Percentiles rank a stretch among this genome's conserved stretches.
Conservation (phyloP, 2,888 invertebrate genomes). For the Coleophora flavipennella region DNA sequence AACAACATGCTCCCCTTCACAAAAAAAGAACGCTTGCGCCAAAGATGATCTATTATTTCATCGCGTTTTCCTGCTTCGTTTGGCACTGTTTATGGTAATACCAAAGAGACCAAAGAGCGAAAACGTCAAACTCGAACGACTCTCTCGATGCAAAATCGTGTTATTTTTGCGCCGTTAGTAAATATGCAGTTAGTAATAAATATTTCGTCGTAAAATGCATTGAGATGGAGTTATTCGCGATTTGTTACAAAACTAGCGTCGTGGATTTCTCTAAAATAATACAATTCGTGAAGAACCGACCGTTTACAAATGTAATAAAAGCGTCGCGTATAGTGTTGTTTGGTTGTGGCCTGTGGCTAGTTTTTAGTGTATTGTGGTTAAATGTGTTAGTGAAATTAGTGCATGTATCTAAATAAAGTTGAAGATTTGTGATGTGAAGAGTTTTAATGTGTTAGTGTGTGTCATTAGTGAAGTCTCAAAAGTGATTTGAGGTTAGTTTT, state of each 20-base stretch:
- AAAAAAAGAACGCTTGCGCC: too few relatives aligned
- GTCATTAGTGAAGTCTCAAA: conserved; percentile 22
- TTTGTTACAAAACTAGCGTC: too few relatives aligned
- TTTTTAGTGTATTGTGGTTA: conserved; percentile 21
- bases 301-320: too few relatives aligned
- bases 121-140: conserved; percentile 40
- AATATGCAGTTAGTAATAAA: too few relatives aligned
- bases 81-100: too few relatives aligned
- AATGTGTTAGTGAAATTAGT: conserved; percentile 8
- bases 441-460: conserved; percentile 5
- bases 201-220: conserved; percentile 29
- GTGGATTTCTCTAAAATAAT: too few relatives aligned
- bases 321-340: too few relatives aligned
- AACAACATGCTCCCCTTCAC: too few relatives aligned
- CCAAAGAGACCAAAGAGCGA: conserved; percentile 2
- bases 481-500: conserved; percentile 60
- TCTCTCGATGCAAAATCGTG: conserved; percentile 61
- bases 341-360: too few relatives aligned
- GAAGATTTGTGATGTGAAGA: conserved; percentile 8
- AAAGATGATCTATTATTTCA: too few relatives aligned
- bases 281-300: too few relatives aligned
- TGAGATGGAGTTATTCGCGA: conserved; percentile 49
- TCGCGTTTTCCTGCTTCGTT: too few relatives aligned
- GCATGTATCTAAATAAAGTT: conserved; percentile 11
- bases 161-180: conserved; percentile 42